Percentiles rank a stretch among this genome's conserved stretches.
These are phyloP conservation scores for Alviniconcha marisindica DNA, from an alignment of 1,140 invertebrate genomes.

Conservation along the genomic window DNA sequence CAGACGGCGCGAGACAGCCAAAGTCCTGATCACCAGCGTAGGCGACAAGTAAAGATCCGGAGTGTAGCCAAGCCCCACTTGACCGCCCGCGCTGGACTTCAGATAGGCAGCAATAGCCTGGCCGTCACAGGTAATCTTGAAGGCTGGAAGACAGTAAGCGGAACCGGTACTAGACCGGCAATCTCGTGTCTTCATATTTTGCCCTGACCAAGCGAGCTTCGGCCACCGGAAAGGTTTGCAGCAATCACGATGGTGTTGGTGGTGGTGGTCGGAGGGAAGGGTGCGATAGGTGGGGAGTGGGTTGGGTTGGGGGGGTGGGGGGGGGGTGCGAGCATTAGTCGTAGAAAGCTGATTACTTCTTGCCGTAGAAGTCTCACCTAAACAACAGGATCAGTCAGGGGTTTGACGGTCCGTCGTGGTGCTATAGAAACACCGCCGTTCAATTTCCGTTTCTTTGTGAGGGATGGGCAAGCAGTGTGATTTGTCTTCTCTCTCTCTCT, in stretches of 20 bases:
- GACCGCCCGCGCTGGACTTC: neutral
- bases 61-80: constrained; percentile 1
- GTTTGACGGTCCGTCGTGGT: neutral
- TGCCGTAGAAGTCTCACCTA: neutral
- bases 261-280: neutral
- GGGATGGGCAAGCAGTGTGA: too few relatives aligned
- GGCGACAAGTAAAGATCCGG: constrained; percentile 17
- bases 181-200: too few relatives aligned
- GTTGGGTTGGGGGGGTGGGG: neutral
- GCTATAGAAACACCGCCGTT: too few relatives aligned
- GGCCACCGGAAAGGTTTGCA: too few relatives aligned
- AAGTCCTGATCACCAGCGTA: too few relatives aligned
- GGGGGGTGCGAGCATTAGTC: too few relatives aligned
- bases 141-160: too few relatives aligned
- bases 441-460: too few relatives aligned
- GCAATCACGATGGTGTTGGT: neutral
- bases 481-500: too few relatives aligned
- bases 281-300: neutral
- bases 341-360: constrained; percentile 19
- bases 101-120: neutral
- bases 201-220: too few relatives aligned
- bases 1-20: too few relatives aligned
- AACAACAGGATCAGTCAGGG: neutral
- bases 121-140: constrained; percentile 9
- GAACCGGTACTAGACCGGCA: too few relatives aligned